Percentiles rank a stretch among this genome's conserved stretches.
phyloP scores from a whole-genome alignment of 2,113 vertebrate genomes.

The Emydura subglobosa region DNA sequence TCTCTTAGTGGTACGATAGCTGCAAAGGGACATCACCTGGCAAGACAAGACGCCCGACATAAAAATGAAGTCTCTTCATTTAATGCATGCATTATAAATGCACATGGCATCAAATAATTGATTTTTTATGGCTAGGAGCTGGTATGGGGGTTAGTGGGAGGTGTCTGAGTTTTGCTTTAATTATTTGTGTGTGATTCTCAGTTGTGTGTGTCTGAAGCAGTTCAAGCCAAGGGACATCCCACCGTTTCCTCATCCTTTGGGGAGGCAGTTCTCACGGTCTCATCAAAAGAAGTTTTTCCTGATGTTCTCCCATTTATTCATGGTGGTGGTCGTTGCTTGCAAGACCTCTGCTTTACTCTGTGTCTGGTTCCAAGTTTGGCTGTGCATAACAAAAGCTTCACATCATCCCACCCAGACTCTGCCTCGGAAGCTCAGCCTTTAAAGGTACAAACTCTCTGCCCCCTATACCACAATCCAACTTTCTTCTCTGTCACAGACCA shows the following conservation, averaged over 20 bases:
- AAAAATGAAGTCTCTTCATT: slow-evolving; percentile 13
- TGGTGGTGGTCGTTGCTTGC: not conserved
- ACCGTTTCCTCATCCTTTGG: not conserved
- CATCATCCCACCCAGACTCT: not conserved
- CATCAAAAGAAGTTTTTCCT: not conserved
- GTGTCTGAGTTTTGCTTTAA: not conserved
- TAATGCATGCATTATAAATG: not conserved
- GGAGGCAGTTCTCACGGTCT: not conserved
- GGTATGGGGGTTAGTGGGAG: not conserved
- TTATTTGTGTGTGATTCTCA: not conserved
- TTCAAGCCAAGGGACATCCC: not conserved
- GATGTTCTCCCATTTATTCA: not conserved
- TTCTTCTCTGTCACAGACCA: not conserved
- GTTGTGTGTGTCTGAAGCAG: not conserved
- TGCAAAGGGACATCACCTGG: not conserved
- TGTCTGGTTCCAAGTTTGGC: not conserved
- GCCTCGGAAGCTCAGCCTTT: not conserved
- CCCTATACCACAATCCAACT: not conserved
- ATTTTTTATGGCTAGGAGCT: not conserved
- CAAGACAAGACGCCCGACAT: not conserved
- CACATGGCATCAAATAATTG: accelerated
- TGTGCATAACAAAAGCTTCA: not conserved
- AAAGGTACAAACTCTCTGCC: not conserved
- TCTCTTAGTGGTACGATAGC: not conserved
- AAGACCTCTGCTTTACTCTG: not conserved